phyloP scores from a whole-genome alignment of 1,140 invertebrate genomes.

The Drosophila fuyamai region DNA sequence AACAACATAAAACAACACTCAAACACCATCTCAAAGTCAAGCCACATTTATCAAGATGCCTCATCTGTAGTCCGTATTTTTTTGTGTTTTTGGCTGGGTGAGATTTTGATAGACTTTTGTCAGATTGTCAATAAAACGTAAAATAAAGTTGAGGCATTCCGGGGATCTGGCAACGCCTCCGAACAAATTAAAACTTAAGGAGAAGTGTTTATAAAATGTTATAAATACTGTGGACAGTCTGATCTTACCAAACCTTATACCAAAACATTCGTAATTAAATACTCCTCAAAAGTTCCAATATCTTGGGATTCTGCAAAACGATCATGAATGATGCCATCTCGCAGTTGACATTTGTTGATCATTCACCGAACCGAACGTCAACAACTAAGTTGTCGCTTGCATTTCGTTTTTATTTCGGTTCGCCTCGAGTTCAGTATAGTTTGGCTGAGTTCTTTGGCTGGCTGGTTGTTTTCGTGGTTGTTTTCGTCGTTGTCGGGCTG shows the following conservation, averaged over 20 bases:
- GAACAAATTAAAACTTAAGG: not conserved
- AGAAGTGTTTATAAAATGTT: not conserved
- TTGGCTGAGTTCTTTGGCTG: slow-evolving; percentile 26
- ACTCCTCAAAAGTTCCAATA: not conserved
- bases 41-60: slow-evolving; percentile 71
- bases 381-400: slow-evolving; percentile 78
- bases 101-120: slow-evolving; percentile 77
- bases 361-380: slow-evolving; percentile 45
- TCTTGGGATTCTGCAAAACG: not conserved
- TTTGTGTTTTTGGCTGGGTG: slow-evolving; percentile 24
- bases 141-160: slow-evolving; percentile 34
- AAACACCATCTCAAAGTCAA: slow-evolving; percentile 18
- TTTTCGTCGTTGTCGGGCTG: slow-evolving; percentile 52
- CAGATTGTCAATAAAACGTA: slow-evolving; percentile 63
- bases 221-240: too few species aligned
- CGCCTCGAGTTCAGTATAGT: slow-evolving; percentile 33
- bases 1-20: slow-evolving; percentile 39
- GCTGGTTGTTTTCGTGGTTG: slow-evolving; percentile 28
- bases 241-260: too few species aligned
- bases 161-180: slow-evolving; percentile 7
- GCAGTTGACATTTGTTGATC: slow-evolving; percentile 44
- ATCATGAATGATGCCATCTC: slow-evolving; percentile 22
- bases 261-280: too few species aligned
- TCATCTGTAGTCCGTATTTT: slow-evolving; percentile 13
- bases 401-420: slow-evolving; percentile 61